Percentiles rank a stretch among this genome's conserved stretches.
Evolutionary conservation across 2,888 invertebrate genomes (phyloP).

Genomic region (Galeopsomyia nigrocyanea): DNA sequence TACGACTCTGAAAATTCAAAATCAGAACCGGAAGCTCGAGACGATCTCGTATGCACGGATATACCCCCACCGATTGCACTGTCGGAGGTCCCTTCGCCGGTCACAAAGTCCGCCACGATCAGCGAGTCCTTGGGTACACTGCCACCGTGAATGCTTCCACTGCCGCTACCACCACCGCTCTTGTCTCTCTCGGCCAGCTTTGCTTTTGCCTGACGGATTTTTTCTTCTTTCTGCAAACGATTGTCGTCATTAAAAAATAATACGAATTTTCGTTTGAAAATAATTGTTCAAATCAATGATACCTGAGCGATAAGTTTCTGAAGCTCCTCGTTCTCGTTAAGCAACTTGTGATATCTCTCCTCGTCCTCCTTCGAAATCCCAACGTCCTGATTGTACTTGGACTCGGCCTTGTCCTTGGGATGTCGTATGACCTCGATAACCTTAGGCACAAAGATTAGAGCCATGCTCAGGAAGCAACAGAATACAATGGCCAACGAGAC

Average conservation of each 20-base stretch:
- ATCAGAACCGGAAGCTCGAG: conserved; percentile 87
- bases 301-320: conserved; percentile 96
- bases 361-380: conserved; percentile 92
- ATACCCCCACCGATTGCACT: conserved; percentile 81
- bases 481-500: conserved; percentile 96
- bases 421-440: conserved; percentile 93
- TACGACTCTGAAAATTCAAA: conserved; percentile 92
- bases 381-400: conserved; percentile 87
- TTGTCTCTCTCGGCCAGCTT: conserved; percentile 83
- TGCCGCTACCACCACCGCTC: conserved; percentile 69
- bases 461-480: conserved; percentile 98
- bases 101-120: conserved; percentile 82
- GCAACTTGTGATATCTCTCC: conserved; percentile 91
- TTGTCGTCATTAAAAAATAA: background rate
- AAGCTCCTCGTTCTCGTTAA: conserved; percentile 95
- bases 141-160: conserved; percentile 61
- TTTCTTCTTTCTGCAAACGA: conserved; percentile 85
- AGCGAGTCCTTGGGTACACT: conserved; percentile 76
- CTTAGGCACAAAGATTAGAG: conserved; percentile 98
- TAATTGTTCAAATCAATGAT: conserved; percentile 32
- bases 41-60: conserved; percentile 83
- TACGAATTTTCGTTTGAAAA: background rate
- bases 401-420: conserved; percentile 89
- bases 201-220: conserved; percentile 85
- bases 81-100: conserved; percentile 84